Percentiles rank a stretch among this genome's conserved stretches.
phyloP scores from a whole-genome alignment of 2,888 invertebrate genomes.

The Lasioglossum pauxillum region DNA sequence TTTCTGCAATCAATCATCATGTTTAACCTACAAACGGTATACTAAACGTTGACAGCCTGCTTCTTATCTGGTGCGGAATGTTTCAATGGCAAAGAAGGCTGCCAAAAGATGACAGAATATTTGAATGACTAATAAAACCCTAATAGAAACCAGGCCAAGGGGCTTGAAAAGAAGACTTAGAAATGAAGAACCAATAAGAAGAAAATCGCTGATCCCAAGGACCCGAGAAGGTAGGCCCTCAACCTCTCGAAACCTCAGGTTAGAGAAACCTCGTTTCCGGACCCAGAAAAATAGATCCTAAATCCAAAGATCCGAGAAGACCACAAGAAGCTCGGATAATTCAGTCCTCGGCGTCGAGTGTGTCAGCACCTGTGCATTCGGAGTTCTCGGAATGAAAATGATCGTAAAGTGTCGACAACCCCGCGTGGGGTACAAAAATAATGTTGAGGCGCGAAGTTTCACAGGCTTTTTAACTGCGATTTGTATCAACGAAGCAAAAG shows the following conservation, averaged over 20 bases:
- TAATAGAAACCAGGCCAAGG: background rate
- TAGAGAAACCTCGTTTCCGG: background rate
- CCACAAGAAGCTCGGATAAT: background rate
- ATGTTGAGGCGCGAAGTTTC: conserved; percentile 17
- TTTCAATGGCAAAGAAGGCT: background rate
- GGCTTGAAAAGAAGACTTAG: background rate
- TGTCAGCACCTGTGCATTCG: conserved; percentile 67
- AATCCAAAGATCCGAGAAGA: background rate
- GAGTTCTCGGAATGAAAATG: conserved; percentile 59
- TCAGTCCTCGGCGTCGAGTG: conserved; percentile 33
- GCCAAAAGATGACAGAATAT: background rate
- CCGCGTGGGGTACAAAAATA: conserved; percentile 44
- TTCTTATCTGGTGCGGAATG: background rate
- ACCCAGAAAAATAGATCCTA: background rate
- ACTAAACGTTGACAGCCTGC: background rate
- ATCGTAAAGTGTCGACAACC: conserved; percentile 45
- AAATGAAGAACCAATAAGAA: background rate
- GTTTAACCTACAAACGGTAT: background rate
- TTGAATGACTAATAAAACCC: background rate
- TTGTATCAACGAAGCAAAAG: conserved; percentile 44
- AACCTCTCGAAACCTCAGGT: background rate
- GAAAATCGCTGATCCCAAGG: background rate
- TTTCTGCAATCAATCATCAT: too few species aligned
- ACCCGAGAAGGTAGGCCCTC: background rate
- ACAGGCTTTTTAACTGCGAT: conserved; percentile 30